A percentile compares a stretch with the other conserved stretches of the same genome.
Conservation (phyloP, 2,113 vertebrate species). For the Mohoua ochrocephala region DNA sequence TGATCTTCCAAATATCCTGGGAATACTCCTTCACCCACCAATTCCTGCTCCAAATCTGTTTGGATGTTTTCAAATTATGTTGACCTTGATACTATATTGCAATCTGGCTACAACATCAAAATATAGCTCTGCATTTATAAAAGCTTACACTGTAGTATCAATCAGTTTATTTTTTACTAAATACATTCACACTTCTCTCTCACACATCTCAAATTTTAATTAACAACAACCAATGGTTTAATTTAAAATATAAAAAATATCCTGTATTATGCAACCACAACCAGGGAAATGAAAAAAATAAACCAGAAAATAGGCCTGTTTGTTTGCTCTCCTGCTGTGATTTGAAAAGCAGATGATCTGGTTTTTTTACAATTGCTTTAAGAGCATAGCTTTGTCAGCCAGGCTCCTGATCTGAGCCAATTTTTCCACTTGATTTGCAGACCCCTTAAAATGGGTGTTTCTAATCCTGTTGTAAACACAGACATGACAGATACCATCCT, state of each 20-base stretch:
- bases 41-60: not conserved
- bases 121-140: not conserved
- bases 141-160: not conserved
- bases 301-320: not conserved
- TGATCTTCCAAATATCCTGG: not conserved
- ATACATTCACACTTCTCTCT: not conserved
- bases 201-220: not conserved
- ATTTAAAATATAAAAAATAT: not conserved
- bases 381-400: constrained; percentile 31
- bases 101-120: not conserved
- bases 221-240: not conserved
- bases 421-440: constrained; percentile 54
- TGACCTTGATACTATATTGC: not conserved
- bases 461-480: not conserved
- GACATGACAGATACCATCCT: not conserved
- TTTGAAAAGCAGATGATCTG: constrained; percentile 18
- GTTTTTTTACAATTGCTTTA: constrained; percentile 30
- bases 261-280: not conserved
- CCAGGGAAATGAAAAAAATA: not conserved
- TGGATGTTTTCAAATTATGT: not conserved
- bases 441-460: not conserved
- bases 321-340: not conserved
- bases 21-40: not conserved
- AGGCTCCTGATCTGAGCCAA: constrained; percentile 14
- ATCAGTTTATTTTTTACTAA: not conserved